Conservation (phyloP, 2,113 vertebrate species). For the Heliornis fulica region DNA sequence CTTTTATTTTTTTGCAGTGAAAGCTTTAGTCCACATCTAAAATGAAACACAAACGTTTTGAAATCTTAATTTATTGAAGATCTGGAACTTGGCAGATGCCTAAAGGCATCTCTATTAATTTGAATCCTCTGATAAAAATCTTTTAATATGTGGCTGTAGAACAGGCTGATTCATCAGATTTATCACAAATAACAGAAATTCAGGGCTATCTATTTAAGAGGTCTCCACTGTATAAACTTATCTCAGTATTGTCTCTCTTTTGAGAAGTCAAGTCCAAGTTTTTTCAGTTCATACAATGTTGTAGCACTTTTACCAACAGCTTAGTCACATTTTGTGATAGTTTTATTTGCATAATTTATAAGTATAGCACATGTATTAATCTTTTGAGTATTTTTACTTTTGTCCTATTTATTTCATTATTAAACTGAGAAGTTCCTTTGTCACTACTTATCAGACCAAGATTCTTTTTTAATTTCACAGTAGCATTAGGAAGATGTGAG, state of each 20-base stretch:
- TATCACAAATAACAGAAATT: constrained; percentile 14
- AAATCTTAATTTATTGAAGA: constrained; percentile 7
- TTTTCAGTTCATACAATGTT: neutral
- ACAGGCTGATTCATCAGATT: constrained; percentile 5
- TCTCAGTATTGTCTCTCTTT: constrained; percentile 35
- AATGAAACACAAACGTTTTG: neutral
- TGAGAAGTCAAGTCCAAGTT: constrained; percentile 19
- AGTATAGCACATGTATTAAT: constrained; percentile 67
- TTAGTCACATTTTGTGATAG: constrained; percentile 44
- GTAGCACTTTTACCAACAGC: constrained; percentile 52
- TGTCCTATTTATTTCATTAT: constrained; percentile 70
- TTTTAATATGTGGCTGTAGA: constrained; percentile 29
- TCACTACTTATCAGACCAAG: constrained; percentile 19
- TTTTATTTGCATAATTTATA: constrained; percentile 63
- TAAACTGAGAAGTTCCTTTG: constrained; percentile 49
- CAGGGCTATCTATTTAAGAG: constrained; percentile 54
- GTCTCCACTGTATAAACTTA: constrained; percentile 63
- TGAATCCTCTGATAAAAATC: constrained; percentile 38
- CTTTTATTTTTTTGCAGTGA: constrained; percentile 15
- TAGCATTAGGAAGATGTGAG: neutral
- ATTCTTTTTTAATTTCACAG: neutral
- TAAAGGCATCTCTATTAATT: constrained; percentile 15
- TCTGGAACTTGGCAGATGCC: constrained; percentile 17
- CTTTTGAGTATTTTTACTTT: constrained; percentile 66
- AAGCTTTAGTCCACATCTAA: neutral